phyloP scores from a whole-genome alignment of 2,797 vertebrate species.

The Oreochromis grahami region DNA sequence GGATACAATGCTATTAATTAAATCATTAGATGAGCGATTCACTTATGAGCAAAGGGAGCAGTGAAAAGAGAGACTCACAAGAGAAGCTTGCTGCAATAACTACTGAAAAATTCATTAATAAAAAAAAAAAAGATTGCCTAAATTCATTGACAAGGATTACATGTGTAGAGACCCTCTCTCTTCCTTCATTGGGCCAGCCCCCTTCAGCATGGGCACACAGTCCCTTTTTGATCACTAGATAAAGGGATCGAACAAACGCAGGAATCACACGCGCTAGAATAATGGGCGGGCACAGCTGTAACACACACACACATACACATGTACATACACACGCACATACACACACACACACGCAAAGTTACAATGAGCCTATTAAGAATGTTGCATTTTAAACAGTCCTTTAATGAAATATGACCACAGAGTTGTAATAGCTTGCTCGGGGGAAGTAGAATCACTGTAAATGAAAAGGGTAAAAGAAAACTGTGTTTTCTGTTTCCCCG shows the following conservation, averaged over 20 bases:
- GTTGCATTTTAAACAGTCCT: constrained; percentile 53
- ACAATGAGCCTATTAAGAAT: constrained; percentile 55
- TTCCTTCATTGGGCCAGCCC: constrained; percentile 64
- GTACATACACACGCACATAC: neutral
- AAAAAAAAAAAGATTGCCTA: constrained; percentile 65
- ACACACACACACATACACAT: neutral
- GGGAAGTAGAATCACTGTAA: constrained; percentile 44
- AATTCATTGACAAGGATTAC: constrained; percentile 81
- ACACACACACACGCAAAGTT: constrained; percentile 31
- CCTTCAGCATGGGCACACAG: constrained; percentile 57
- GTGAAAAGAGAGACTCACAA: constrained; percentile 64
- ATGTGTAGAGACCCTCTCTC: constrained; percentile 76
- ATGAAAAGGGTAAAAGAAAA: constrained; percentile 36
- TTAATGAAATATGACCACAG: constrained; percentile 65
- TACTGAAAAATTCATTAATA: constrained; percentile 83
- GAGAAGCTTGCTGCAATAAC: constrained; percentile 74
- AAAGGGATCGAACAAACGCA: constrained; percentile 60
- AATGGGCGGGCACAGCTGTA: neutral
- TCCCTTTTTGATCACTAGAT: constrained; percentile 66
- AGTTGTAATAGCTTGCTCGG: constrained; percentile 51
- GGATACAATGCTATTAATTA: constrained; percentile 85
- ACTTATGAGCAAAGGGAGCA: constrained; percentile 73
- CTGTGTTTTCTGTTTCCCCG: constrained; percentile 38
- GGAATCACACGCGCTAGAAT: constrained; percentile 11
- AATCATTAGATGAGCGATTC: constrained; percentile 80